Percentiles rank a stretch among this genome's conserved stretches.
These are phyloP conservation scores for Drosophila gunungcola DNA, from an alignment of 1,140 invertebrate species.

Conservation along the genomic window DNA sequence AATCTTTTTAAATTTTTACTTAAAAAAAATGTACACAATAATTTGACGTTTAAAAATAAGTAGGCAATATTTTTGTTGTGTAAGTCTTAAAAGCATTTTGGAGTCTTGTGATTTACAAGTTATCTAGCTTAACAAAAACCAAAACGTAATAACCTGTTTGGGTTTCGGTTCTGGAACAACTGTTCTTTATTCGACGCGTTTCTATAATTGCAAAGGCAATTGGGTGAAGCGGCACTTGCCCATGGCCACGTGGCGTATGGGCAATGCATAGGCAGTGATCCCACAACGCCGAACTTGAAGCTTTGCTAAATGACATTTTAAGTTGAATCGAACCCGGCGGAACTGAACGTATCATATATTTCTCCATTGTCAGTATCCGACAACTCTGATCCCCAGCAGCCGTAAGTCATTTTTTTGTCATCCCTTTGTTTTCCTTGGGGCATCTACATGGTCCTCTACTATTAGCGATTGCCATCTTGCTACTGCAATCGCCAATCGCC, in stretches of 20 bases:
- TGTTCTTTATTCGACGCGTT: too few relatives aligned
- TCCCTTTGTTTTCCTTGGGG: not conserved
- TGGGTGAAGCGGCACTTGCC: not conserved
- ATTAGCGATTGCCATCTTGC: slow-evolving; percentile 45
- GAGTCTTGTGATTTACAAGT: too few relatives aligned
- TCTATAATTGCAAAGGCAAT: too few relatives aligned
- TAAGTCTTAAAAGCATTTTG: too few relatives aligned
- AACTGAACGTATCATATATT: slow-evolving; percentile 37
- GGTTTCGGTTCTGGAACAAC: too few relatives aligned
- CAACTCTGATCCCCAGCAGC: slow-evolving; percentile 5
- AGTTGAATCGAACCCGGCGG: slow-evolving; percentile 21
- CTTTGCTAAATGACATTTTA: slow-evolving; percentile 62
- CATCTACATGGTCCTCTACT: slow-evolving; percentile 19
- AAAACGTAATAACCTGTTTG: too few relatives aligned
- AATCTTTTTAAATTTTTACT: too few relatives aligned
- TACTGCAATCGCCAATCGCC: slow-evolving; percentile 4
- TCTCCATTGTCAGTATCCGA: slow-evolving; percentile 47
- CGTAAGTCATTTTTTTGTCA: slow-evolving; percentile 70
- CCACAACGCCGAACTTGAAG: slow-evolving; percentile 9
- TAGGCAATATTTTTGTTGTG: too few relatives aligned
- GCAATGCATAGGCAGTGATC: slow-evolving; percentile 7
- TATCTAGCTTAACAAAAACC: too few relatives aligned
- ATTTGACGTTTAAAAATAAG: too few relatives aligned
- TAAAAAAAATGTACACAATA: too few relatives aligned
- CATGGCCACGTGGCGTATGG: slow-evolving; percentile 34